A percentile compares a stretch with the other conserved stretches of the same genome.
These are phyloP conservation scores for Hipposideros larvatus DNA, from an alignment of 2,797 vertebrate genomes.

Conservation along the genomic window DNA sequence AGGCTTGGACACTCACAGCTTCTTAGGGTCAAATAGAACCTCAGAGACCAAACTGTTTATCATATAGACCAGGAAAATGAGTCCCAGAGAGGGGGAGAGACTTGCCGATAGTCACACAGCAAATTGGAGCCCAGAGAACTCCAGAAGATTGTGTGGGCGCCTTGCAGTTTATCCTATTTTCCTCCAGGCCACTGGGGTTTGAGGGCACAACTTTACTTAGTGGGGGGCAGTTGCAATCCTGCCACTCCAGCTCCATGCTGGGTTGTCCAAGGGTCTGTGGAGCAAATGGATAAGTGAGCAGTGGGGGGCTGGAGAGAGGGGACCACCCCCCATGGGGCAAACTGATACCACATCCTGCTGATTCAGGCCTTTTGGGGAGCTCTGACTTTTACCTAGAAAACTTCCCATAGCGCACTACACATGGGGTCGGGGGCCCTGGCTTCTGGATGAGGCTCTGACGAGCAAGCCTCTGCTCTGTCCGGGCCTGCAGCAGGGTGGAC, in stretches of 20 bases:
- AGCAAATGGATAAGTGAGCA: background rate
- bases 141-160: background rate
- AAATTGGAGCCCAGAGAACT: background rate
- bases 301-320: background rate
- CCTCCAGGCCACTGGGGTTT: rapidly evolving
- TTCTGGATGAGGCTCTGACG: background rate
- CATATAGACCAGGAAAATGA: background rate
- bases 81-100: background rate
- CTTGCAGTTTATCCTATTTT: background rate
- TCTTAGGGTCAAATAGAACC: background rate
- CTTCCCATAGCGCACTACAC: background rate
- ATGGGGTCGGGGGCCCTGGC: background rate
- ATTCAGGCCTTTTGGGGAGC: slow-evolving; percentile 1
- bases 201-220: background rate
- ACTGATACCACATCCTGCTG: slow-evolving; percentile 1
- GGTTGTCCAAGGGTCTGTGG: background rate
- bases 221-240: background rate
- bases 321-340: background rate
- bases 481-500: background rate
- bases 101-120: background rate
- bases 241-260: background rate
- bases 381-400: background rate
- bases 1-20: background rate
- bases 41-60: background rate
- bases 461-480: background rate